A percentile compares a stretch with the other conserved stretches of the same genome.
phyloP scores from a whole-genome alignment of 2,113 vertebrate species.

The Gulo gulo region DNA sequence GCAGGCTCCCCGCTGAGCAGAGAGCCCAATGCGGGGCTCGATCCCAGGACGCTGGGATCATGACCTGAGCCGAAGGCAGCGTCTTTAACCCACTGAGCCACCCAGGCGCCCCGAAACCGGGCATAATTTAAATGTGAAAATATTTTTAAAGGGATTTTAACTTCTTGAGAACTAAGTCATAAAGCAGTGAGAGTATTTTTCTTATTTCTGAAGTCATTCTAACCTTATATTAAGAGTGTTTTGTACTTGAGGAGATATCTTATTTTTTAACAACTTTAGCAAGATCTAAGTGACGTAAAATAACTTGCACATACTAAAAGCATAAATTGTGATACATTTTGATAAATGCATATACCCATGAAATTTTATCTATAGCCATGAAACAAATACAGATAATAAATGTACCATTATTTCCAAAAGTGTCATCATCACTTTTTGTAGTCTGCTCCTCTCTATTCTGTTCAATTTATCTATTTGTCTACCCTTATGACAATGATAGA shows the following conservation, averaged over 20 bases:
- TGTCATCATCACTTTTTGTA: neutral
- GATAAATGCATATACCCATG: fast-evolving
- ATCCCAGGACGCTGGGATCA: too few species aligned
- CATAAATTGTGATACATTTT: neutral
- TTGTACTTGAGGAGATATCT: neutral
- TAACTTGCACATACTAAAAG: neutral
- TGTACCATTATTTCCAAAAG: neutral
- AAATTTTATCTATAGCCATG: neutral
- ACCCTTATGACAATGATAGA: neutral
- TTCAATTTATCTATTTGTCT: neutral
- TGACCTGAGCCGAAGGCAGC: too few species aligned
- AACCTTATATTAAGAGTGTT: neutral
- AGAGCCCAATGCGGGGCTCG: too few species aligned
- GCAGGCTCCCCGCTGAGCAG: too few species aligned
- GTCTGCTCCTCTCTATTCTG: neutral
- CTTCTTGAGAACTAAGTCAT: neutral
- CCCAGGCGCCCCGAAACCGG: too few species aligned
- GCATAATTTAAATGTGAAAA: neutral
- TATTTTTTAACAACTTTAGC: neutral
- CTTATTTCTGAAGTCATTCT: neutral
- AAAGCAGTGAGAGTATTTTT: neutral
- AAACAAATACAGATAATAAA: neutral
- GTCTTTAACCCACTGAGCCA: too few species aligned
- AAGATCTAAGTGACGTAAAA: neutral
- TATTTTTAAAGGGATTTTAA: neutral